Evolutionary conservation across 2,888 invertebrate genomes (phyloP).

Genomic region (Drosophila parthenogenetica): DNA sequence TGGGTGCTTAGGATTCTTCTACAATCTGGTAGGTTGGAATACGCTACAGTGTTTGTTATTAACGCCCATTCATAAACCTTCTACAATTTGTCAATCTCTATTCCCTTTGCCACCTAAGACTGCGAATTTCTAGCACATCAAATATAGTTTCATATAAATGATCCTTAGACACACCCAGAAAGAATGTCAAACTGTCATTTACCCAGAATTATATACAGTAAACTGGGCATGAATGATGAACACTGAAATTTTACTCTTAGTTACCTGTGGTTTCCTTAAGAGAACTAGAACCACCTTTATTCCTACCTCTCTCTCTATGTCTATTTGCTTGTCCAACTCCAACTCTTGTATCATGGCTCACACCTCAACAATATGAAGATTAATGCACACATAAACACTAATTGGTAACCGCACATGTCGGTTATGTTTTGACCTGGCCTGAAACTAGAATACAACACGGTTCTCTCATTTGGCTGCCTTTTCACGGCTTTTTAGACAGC

Average conservation of each 20-base stretch:
- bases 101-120: background rate
- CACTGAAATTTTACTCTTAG: constrained; percentile 1
- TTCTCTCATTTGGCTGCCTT: constrained; percentile 29
- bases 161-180: background rate
- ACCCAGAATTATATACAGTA: background rate
- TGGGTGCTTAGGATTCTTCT: too few species aligned
- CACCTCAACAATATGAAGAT: constrained; percentile 3
- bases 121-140: background rate
- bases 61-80: too few species aligned
- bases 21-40: too few species aligned
- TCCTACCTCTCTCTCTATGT: background rate
- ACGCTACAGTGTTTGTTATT: too few species aligned
- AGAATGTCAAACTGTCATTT: constrained; percentile 2
- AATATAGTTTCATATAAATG: background rate
- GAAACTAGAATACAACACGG: constrained; percentile 6
- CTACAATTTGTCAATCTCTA: background rate
- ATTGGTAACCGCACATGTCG: constrained; percentile 53
- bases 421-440: constrained; percentile 17
- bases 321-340: background rate
- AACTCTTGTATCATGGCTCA: background rate
- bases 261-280: background rate
- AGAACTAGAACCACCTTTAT: too few species aligned
- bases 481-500: constrained; percentile 53
- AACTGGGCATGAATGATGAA: background rate
- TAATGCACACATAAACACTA: constrained; percentile 45